Percentiles rank a stretch among this genome's conserved stretches.
phyloP scores from a whole-genome alignment of 2,888 invertebrate genomes.

The Ischnus inquisitorius region DNA sequence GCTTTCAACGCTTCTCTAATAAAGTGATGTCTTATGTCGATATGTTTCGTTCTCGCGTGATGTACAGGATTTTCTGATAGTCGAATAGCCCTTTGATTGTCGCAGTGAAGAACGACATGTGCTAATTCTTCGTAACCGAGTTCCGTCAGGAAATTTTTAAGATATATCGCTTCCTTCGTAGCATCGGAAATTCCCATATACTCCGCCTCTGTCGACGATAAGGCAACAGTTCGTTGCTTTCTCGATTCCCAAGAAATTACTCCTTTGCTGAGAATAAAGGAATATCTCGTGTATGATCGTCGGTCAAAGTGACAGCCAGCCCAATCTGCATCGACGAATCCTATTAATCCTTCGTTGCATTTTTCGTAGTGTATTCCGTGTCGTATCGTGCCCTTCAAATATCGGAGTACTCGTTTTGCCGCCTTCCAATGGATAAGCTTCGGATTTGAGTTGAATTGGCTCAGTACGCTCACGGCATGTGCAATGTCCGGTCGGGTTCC shows the following conservation, averaged over 20 bases:
- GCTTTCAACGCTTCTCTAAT: conserved; percentile 25
- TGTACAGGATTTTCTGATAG: conserved; percentile 13
- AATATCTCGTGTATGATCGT: conserved; percentile 44
- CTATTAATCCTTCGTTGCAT: neutral
- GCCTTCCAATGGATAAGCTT: conserved; percentile 54
- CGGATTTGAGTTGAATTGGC: conserved; percentile 9
- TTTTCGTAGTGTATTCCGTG: conserved; percentile 1
- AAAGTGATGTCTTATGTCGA: conserved; percentile 49
- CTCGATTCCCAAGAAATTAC: conserved; percentile 44
- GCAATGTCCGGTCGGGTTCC: no score
- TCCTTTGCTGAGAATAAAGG: conserved; percentile 18
- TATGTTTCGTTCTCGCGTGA: conserved; percentile 30
- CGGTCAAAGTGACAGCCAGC: conserved; percentile 7
- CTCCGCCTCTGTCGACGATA: conserved; percentile 46
- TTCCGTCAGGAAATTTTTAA: conserved; percentile 19
- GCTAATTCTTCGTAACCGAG: neutral
- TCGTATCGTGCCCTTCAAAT: conserved; percentile 47
- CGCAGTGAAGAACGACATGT: conserved; percentile 13
- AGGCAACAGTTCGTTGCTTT: conserved; percentile 43
- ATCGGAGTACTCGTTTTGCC: conserved; percentile 52
- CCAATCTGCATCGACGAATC: conserved; percentile 45
- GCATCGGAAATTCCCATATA: conserved; percentile 21
- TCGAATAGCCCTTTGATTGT: conserved; percentile 32
- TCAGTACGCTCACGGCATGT: no score
- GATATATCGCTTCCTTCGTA: conserved; percentile 15